These are phyloP conservation scores for Isoperla grammatica DNA, from an alignment of 2,888 invertebrate species.

Conservation along the genomic window DNA sequence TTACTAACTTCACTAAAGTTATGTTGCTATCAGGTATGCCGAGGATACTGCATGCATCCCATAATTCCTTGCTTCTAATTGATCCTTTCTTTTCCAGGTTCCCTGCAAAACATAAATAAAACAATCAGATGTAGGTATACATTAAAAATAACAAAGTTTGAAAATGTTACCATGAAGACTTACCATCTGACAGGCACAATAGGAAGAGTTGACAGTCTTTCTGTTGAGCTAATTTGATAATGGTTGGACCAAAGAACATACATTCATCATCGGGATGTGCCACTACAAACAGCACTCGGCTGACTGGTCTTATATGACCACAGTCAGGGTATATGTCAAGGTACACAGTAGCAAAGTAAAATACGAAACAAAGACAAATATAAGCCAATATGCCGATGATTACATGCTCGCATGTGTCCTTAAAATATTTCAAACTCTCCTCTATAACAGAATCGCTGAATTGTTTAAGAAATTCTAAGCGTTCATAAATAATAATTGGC, in stretches of 20 bases:
- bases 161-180: no score
- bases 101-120: slow-evolving; percentile 45
- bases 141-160: no score
- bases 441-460: slow-evolving; percentile 24
- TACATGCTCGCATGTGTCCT: slow-evolving; percentile 52
- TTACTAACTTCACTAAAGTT: slow-evolving; percentile 51
- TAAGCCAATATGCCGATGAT: slow-evolving; percentile 48
- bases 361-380: slow-evolving; percentile 50
- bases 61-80: slow-evolving; percentile 69
- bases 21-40: slow-evolving; percentile 76
- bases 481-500: slow-evolving; percentile 11
- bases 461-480: slow-evolving; percentile 20
- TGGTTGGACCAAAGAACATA: slow-evolving; percentile 96
- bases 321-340: slow-evolving; percentile 43
- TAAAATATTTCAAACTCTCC: slow-evolving; percentile 41
- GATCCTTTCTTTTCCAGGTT: slow-evolving; percentile 60
- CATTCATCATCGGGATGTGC: slow-evolving; percentile 99
- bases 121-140: not conserved
- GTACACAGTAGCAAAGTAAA: slow-evolving; percentile 40
- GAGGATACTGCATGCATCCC: slow-evolving; percentile 69
- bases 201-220: slow-evolving; percentile 66
- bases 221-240: slow-evolving; percentile 60
- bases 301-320: slow-evolving; percentile 48
- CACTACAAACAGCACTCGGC: slow-evolving; percentile 71
- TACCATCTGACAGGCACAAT: slow-evolving; percentile 81